phyloP scores from a whole-genome alignment of 2,888 invertebrate genomes.

The Dasypogon diadema region DNA sequence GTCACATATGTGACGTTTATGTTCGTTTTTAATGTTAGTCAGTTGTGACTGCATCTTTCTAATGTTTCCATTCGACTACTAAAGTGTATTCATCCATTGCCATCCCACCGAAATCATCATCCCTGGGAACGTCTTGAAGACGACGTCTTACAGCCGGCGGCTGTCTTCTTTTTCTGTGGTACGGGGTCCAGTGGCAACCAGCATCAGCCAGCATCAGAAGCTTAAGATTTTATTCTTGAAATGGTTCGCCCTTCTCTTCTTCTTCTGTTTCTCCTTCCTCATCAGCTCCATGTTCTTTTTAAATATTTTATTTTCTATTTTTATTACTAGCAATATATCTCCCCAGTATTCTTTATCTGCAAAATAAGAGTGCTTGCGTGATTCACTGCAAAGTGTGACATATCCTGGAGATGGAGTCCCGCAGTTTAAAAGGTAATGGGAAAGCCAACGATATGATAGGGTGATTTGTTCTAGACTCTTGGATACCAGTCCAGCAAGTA shows the following conservation, averaged over 20 bases:
- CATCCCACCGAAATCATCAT: background rate
- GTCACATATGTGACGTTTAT: conserved; percentile 40
- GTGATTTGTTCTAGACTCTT: too few relatives aligned
- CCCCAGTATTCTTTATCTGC: background rate
- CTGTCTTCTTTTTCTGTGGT: background rate
- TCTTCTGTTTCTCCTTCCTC: too few relatives aligned
- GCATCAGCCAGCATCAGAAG: too few relatives aligned
- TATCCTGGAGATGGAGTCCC: too few relatives aligned
- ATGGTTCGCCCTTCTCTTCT: too few relatives aligned
- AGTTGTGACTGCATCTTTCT: conserved; percentile 7
- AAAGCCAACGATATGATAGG: too few relatives aligned
- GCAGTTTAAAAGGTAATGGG: too few relatives aligned
- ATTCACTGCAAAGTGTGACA: too few relatives aligned
- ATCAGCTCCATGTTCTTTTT: background rate
- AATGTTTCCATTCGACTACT: background rate
- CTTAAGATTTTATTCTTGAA: conserved; percentile 11
- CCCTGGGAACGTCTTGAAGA: conserved; percentile 1
- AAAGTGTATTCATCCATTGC: background rate
- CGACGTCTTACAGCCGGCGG: conserved; percentile 25
- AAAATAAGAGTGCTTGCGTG: too few relatives aligned
- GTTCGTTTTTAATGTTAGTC: conserved; percentile 20
- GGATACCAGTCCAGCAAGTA: too few relatives aligned
- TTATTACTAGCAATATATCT: conserved; percentile 3
- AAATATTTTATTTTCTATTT: background rate
- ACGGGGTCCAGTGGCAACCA: conserved; percentile 11